These are phyloP conservation scores for Aramus guarauna DNA, from an alignment of 2,113 vertebrate genomes.

Conservation along the genomic window DNA sequence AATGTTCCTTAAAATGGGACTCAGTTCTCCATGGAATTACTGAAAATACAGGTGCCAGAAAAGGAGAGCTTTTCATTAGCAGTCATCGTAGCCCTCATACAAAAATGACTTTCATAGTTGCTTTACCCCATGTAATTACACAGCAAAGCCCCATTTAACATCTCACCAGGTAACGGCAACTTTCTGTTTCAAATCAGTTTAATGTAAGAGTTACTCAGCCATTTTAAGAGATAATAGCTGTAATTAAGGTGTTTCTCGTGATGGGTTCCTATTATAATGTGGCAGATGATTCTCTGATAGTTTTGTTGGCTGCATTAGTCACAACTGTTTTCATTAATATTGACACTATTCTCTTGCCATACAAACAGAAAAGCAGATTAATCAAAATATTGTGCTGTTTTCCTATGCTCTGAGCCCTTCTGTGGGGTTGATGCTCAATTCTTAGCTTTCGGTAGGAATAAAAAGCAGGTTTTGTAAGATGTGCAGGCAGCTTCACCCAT, in stretches of 20 bases:
- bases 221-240: conserved; percentile 54
- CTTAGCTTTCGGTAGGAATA: not conserved
- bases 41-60: conserved; percentile 42
- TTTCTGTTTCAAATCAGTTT: conserved; percentile 52
- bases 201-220: conserved; percentile 34
- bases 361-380: not conserved
- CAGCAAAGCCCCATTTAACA: conserved; percentile 24
- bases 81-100: not conserved
- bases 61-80: conserved; percentile 44
- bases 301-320: conserved; percentile 17
- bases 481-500: not conserved
- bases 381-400: conserved; percentile 48
- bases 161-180: conserved; percentile 3
- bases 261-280: not conserved
- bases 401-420: not conserved
- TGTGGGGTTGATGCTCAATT: not conserved
- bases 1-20: not conserved
- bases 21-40: not conserved
- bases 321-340: conserved; percentile 52
- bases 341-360: conserved; percentile 30
- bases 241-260: conserved; percentile 42
- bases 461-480: not conserved
- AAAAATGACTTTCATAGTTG: not conserved
- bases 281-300: conserved; percentile 12
- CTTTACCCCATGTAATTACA: conserved; percentile 8